These are phyloP conservation scores for Paraescarpia echinospica DNA, from an alignment of 1,140 invertebrate species.

Conservation along the genomic window DNA sequence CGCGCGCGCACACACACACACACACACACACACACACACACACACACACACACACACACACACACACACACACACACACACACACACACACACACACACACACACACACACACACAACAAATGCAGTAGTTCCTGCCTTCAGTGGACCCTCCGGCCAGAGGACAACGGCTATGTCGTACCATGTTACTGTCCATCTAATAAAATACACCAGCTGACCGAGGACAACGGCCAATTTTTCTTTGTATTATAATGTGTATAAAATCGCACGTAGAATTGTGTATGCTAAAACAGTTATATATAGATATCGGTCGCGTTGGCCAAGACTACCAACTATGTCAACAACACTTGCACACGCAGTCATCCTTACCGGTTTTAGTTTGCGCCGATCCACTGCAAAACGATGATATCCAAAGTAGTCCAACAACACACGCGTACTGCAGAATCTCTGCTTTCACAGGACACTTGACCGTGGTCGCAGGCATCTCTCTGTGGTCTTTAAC, in stretches of 20 bases:
- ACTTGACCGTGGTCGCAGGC: not conserved
- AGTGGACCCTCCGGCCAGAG: too few species aligned
- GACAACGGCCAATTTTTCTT: too few species aligned
- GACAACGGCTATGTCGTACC: too few species aligned
- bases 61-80: too few species aligned
- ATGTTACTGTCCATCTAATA: too few species aligned
- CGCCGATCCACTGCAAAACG: not conserved
- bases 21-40: not conserved
- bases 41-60: not conserved
- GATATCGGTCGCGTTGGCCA: not conserved
- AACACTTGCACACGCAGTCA: not conserved
- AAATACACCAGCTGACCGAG: too few species aligned
- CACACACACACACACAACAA: too few species aligned
- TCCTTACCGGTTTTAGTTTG: not conserved
- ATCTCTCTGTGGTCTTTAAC: not conserved
- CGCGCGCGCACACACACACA: not conserved
- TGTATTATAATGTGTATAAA: too few species aligned
- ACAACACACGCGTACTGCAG: not conserved
- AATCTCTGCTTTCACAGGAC: not conserved
- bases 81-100: too few species aligned
- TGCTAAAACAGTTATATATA: conserved; percentile 6
- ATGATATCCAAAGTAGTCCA: not conserved
- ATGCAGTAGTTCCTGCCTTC: too few species aligned
- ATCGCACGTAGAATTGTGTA: too few species aligned
- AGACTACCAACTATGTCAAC: not conserved